phyloP scores from a whole-genome alignment of 2,113 vertebrate species.

The Podocnemis expansa region DNA sequence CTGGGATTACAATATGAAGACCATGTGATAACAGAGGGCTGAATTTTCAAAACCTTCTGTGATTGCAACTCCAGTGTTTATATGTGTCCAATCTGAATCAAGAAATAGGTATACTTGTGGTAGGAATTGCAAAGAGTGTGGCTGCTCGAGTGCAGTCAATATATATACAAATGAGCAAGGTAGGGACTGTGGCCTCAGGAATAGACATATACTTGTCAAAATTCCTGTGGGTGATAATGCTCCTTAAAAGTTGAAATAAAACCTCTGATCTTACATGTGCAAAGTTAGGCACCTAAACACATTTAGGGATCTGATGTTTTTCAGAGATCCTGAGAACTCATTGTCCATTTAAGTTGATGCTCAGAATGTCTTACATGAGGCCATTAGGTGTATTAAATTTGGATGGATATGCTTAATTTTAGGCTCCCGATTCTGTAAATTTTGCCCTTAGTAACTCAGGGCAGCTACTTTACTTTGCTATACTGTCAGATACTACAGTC shows the following conservation, averaged over 20 bases:
- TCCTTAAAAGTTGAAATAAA: neutral
- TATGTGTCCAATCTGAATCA: neutral
- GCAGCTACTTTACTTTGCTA: neutral
- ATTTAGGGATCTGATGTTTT: neutral
- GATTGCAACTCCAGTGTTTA: neutral
- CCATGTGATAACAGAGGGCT: neutral
- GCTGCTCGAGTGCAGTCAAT: neutral
- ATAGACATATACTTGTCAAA: neutral
- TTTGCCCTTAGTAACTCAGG: neutral
- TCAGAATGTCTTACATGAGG: neutral
- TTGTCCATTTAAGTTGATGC: neutral
- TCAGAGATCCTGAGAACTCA: fast-evolving
- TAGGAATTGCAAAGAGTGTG: neutral
- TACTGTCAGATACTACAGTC: neutral
- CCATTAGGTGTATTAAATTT: neutral
- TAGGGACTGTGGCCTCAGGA: neutral
- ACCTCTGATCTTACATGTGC: neutral
- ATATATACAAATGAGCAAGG: neutral
- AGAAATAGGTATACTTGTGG: neutral
- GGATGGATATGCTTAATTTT: neutral
- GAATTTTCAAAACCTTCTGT: neutral
- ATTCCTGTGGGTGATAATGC: neutral
- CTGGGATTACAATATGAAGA: neutral
- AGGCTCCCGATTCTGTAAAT: neutral
- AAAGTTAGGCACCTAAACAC: neutral